Evolutionary conservation across 2,888 invertebrate genomes (phyloP).

Genomic region (Ephialtes manifestator): DNA sequence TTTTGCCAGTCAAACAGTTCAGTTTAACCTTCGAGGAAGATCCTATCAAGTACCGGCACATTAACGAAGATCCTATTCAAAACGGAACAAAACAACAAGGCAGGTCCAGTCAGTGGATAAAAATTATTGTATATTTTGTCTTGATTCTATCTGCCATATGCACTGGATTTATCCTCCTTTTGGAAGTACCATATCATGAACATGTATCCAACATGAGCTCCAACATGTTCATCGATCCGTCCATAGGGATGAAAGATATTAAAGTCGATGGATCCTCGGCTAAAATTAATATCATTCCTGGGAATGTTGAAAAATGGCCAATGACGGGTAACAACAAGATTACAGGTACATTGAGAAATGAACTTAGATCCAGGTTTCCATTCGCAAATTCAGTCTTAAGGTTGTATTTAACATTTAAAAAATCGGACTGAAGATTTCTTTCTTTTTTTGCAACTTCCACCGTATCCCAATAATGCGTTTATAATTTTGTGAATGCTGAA

Average conservation of each 20-base stretch:
- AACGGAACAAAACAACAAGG: neutral
- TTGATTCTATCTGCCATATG: neutral
- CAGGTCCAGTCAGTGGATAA: neutral
- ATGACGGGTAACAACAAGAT: neutral
- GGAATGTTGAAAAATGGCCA: neutral
- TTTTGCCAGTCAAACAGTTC: neutral
- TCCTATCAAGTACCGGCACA: neutral
- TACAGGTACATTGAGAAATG: neutral
- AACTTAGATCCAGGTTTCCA: neutral
- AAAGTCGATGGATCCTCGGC: neutral
- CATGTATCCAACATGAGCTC: neutral
- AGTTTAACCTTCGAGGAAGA: neutral
- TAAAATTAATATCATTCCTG: neutral
- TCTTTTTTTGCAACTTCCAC: no score
- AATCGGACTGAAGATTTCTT: no score
- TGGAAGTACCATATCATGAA: neutral
- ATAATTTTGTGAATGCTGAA: no score
- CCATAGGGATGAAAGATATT: neutral
- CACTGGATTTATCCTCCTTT: neutral
- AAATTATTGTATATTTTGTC: neutral
- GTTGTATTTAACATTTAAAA: no score
- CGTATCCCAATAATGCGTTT: no score
- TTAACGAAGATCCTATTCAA: no score
- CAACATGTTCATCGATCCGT: neutral
- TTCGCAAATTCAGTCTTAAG: slow-evolving; percentile 5